A percentile compares a stretch with the other conserved stretches of the same genome.
Evolutionary conservation across 2,888 invertebrate genomes (phyloP).

Genomic region (Plagiodera versicolora): DNA sequence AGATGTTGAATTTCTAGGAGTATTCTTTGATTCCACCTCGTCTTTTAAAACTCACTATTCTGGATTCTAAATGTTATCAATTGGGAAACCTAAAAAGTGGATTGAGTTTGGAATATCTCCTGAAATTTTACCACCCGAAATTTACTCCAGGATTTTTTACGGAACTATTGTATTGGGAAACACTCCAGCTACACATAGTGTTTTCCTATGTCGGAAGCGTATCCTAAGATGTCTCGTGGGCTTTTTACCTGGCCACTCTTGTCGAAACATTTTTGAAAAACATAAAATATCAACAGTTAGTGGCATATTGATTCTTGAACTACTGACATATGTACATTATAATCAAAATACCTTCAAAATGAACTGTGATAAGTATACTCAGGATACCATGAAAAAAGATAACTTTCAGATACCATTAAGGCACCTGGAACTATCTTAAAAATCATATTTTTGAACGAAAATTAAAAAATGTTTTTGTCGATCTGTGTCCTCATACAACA

Average conservation of each 20-base stretch:
- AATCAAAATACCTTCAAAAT: neutral
- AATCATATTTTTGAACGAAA: neutral
- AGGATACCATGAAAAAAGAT: neutral
- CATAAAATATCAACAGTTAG: neutral
- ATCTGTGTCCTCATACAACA: neutral
- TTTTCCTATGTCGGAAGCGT: neutral
- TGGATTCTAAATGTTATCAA: conserved; percentile 3
- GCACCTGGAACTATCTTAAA: neutral
- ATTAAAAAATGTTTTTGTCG: neutral
- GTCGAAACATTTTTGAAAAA: conserved; percentile 8
- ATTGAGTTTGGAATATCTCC: neutral
- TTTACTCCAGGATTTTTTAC: neutral
- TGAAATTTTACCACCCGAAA: neutral
- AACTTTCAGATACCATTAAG: neutral
- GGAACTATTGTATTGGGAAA: conserved; percentile 6
- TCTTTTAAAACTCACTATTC: neutral
- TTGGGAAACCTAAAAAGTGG: neutral
- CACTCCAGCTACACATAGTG: conserved; percentile 1
- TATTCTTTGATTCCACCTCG: neutral
- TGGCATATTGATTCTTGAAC: neutral
- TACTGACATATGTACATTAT: neutral
- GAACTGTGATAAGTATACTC: neutral
- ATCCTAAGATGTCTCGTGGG: neutral
- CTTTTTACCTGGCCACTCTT: neutral
- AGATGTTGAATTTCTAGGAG: too few species aligned